These are phyloP conservation scores for Agrotis exclamationis DNA, from an alignment of 2,888 invertebrate genomes.

Conservation along the genomic window DNA sequence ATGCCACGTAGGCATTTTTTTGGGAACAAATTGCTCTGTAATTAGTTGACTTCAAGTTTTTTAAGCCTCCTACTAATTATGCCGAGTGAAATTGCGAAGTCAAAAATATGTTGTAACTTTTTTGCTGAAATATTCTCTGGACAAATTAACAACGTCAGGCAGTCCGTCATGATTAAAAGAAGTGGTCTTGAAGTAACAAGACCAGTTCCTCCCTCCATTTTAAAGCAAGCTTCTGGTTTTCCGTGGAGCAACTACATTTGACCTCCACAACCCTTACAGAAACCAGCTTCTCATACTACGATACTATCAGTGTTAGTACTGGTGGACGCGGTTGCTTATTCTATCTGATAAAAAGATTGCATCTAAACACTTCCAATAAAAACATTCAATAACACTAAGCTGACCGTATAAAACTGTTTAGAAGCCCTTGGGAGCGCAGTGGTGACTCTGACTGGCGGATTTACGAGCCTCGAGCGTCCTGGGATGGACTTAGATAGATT, in stretches of 20 bases:
- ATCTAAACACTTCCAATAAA: constrained; percentile 51
- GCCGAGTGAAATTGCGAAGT: constrained; percentile 1
- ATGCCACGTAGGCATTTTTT: background rate
- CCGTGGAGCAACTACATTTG: constrained; percentile 48
- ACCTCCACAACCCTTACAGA: constrained; percentile 47
- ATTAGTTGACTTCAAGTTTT: background rate
- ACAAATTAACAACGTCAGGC: constrained; percentile 31
- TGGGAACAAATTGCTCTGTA: background rate
- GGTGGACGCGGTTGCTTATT: constrained; percentile 32
- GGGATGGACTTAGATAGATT: constrained; percentile 80
- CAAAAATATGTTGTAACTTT: constrained; percentile 25
- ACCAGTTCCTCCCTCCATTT: constrained; percentile 45
- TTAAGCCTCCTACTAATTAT: background rate
- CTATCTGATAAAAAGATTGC: constrained; percentile 54
- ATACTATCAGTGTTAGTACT: constrained; percentile 46
- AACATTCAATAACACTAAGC: constrained; percentile 67
- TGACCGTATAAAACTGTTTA: constrained; percentile 65
- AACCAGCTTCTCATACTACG: constrained; percentile 52
- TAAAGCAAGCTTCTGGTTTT: constrained; percentile 49
- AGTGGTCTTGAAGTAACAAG: constrained; percentile 36
- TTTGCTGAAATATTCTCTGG: constrained; percentile 11
- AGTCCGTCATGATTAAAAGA: constrained; percentile 32
- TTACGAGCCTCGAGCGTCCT: constrained; percentile 74
- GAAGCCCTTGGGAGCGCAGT: constrained; percentile 68
- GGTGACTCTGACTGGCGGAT: constrained; percentile 75